A percentile compares a stretch with the other conserved stretches of the same genome.
phyloP scores from a whole-genome alignment of 2,113 vertebrate genomes.

The Geococcyx californianus region DNA sequence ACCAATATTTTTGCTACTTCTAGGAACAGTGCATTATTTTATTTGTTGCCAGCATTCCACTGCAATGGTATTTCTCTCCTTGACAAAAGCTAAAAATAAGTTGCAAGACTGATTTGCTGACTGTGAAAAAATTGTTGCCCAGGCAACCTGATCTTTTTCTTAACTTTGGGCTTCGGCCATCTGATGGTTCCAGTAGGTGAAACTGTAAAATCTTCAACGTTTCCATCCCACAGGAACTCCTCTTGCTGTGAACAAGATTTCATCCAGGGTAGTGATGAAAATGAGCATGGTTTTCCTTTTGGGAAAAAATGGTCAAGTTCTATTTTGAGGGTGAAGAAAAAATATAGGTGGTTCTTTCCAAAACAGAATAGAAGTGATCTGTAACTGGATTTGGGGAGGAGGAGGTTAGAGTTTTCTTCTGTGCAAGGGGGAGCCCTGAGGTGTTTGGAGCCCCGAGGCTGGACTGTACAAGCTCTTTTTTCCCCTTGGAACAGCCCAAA shows the following conservation, averaged over 20 bases:
- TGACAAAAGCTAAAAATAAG: conserved; percentile 50
- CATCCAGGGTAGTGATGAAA: neutral
- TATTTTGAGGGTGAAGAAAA: neutral
- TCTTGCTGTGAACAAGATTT: neutral
- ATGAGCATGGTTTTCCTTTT: neutral
- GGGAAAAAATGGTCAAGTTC: neutral
- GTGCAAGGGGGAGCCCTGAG: neutral
- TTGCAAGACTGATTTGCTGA: conserved; percentile 45
- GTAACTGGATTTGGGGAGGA: accelerated
- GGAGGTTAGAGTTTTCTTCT: neutral
- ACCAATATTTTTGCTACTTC: neutral
- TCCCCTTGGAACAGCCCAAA: neutral
- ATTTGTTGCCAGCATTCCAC: neutral
- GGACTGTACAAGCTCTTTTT: neutral
- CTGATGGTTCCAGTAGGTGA: neutral
- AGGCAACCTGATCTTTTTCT: conserved; percentile 33
- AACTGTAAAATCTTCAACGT: neutral
- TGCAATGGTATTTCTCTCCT: neutral
- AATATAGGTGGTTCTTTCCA: neutral
- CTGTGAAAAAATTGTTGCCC: conserved; percentile 49
- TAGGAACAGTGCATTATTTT: neutral
- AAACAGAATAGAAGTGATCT: neutral
- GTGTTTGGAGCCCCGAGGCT: neutral
- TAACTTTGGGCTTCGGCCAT: neutral
- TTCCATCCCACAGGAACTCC: neutral